Base-by-base conservation (phyloP, 2,888 invertebrate species). In the Glaucopsyche alexis region DNA sequence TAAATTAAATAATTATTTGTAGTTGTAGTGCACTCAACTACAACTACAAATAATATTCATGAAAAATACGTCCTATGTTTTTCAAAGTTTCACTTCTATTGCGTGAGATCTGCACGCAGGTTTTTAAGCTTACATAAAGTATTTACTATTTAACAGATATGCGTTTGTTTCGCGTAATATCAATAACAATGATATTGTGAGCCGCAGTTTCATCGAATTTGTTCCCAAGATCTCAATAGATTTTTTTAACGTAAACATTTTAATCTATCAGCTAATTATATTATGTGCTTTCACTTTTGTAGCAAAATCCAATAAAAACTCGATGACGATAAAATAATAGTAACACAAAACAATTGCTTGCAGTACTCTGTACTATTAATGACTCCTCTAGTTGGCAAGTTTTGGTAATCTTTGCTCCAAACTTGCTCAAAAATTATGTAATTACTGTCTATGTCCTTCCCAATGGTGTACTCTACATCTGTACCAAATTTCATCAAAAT, bases 131-230 rank as follows among this genome's bases (percentile, higher is more conserved):
- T 19, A 3, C 7, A 16, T 55, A 60, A 29, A 60, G 13, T 60
- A 60, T 60, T 60, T 60, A 60, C 5, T 60, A 60, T 60, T 60
- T 60, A 29, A 29, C 60, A 60, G 60, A 29, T 60, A 60, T 29
- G 29, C 60, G 60, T 29, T 29, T 60, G 60, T 60, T 60, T 47
- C 47, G 42, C 42, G 7, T 8, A 42, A 11, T 47, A 47, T 1
- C 47, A 60, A 60, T 69, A 69, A 69, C 49, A 47, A 69, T 69
- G 69, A 19, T 69, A 69, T 67, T 67, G 42, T 69, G 45, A 47
- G 49, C 69, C 11, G 47, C 47, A 47, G 11, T 49, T 69, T 47
- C 69, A 14, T 47, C 29, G 49, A 69, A 47, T 67, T 67, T 29
- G 29, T 49, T 69, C 69, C 49, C 69, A 69, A 49, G 49, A 69